phyloP scores from a whole-genome alignment of 2,113 vertebrate genomes.

The Hippocampus guttulatus region DNA sequence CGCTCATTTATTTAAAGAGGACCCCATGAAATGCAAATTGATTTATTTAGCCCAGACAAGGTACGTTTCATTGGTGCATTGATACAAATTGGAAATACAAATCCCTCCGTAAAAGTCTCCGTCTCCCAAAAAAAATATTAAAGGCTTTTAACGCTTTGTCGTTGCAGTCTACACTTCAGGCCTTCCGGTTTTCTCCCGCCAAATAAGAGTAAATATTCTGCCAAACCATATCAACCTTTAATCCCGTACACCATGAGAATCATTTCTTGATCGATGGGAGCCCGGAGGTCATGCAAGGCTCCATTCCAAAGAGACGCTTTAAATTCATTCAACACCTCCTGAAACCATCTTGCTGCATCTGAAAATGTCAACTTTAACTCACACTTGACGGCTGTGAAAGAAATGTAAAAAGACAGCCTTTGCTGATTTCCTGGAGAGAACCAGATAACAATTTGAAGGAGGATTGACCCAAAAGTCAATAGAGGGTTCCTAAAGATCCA shows the following conservation, averaged over 20 bases:
- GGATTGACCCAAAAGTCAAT: slow-evolving; percentile 1
- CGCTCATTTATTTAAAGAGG: slow-evolving; percentile 11
- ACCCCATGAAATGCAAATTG: slow-evolving; percentile 1
- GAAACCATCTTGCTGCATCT: slow-evolving; percentile 15
- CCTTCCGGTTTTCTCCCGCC: slow-evolving; percentile 16
- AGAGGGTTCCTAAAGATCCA: background rate
- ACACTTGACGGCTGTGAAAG: background rate
- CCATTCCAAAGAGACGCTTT: slow-evolving; percentile 33
- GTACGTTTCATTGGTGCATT: background rate
- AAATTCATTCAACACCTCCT: slow-evolving; percentile 36
- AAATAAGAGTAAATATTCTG: slow-evolving; percentile 28
- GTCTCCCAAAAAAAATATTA: background rate
- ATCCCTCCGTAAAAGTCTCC: background rate
- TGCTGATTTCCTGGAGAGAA: background rate
- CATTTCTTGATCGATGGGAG: slow-evolving; percentile 40
- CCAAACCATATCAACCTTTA: slow-evolving; percentile 25
- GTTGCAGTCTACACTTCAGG: background rate
- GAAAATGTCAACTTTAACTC: slow-evolving; percentile 4
- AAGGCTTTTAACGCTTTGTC: background rate
- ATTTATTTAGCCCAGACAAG: background rate
- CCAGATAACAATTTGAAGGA: background rate
- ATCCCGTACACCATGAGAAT: slow-evolving; percentile 26
- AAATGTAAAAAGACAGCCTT: background rate
- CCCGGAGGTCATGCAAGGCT: slow-evolving; percentile 33
- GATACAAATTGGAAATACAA: background rate